These are phyloP conservation scores for Nasonia longicornis DNA, from an alignment of 1,140 invertebrate genomes.

Conservation along the genomic window DNA sequence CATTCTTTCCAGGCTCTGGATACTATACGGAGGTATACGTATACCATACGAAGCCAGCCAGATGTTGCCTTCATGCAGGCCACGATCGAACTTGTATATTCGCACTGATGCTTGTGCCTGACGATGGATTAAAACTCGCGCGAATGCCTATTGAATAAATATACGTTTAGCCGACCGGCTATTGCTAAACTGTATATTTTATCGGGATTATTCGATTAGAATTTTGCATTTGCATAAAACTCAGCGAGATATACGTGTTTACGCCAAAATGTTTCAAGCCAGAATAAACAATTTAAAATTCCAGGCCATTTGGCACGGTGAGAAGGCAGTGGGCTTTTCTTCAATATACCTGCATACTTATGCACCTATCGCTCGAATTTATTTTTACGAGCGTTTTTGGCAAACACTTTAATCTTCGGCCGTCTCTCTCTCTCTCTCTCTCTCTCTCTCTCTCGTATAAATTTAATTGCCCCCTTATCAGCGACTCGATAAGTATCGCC, in stretches of 20 bases:
- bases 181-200: conserved; percentile 22
- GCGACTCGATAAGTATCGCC: no score
- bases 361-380: no score
- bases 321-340: no score
- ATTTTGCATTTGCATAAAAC: neutral
- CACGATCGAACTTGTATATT: conserved; percentile 12
- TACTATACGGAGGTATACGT: neutral
- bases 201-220: conserved; percentile 12
- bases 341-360: no score
- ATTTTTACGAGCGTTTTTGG: no score
- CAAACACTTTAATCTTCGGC: no score
- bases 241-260: neutral
- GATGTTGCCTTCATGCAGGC: conserved; percentile 32
- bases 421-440: no score
- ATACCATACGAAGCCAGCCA: conserved; percentile 36
- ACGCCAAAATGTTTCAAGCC: neutral
- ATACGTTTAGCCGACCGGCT: neutral
- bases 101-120: neutral
- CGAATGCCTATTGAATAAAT: neutral
- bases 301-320: no score
- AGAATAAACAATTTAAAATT: no score
- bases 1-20: conserved; percentile 37
- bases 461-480: no score
- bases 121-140: neutral
- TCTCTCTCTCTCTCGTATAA: no score